Percentiles rank a stretch among this genome's conserved stretches.
phyloP scores from a whole-genome alignment of 53 echinoderm and acorn worm genomes.

The Echinarachnius parma region DNA sequence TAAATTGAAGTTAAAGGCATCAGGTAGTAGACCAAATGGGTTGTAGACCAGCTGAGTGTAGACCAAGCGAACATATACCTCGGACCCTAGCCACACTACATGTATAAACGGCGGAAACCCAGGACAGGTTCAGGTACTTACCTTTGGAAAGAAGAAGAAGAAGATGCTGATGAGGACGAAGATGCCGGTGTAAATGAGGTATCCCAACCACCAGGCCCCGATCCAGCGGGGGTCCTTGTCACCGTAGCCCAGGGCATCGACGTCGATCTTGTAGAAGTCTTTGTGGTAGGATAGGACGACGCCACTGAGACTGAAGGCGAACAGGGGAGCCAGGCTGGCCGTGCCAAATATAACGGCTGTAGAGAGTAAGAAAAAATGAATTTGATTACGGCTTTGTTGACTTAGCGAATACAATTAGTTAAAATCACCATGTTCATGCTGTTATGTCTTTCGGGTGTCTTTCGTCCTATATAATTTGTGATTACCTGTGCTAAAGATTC shows the following conservation, averaged over 20 bases:
- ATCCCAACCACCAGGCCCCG: conserved; percentile 88
- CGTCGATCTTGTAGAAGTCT: conserved; percentile 53
- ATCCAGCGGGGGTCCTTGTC: conserved; percentile 60
- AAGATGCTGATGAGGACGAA: conserved; percentile 49
- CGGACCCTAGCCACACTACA: no score
- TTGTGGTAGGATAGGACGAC: conserved; percentile 41
- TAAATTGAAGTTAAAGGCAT: no score
- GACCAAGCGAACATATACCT: no score
- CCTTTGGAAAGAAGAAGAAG: conserved; percentile 76
- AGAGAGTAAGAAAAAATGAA: not conserved
- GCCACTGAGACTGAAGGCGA: conserved; percentile 23
- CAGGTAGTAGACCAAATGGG: no score
- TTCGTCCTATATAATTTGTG: no score
- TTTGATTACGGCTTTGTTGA: not conserved
- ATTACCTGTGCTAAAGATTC: no score
- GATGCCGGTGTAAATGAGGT: conserved; percentile 53
- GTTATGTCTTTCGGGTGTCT: no score
- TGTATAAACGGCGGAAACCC: no score
- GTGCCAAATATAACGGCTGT: not conserved
- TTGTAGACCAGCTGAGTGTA: no score
- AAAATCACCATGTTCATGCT: no score
- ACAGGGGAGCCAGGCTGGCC: not conserved
- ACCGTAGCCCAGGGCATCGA: conserved; percentile 8
- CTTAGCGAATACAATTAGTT: not conserved
- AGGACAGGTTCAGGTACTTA: no score